These are phyloP conservation scores for Dynastes grantii DNA, from an alignment of 2,888 invertebrate species.

Conservation along the genomic window DNA sequence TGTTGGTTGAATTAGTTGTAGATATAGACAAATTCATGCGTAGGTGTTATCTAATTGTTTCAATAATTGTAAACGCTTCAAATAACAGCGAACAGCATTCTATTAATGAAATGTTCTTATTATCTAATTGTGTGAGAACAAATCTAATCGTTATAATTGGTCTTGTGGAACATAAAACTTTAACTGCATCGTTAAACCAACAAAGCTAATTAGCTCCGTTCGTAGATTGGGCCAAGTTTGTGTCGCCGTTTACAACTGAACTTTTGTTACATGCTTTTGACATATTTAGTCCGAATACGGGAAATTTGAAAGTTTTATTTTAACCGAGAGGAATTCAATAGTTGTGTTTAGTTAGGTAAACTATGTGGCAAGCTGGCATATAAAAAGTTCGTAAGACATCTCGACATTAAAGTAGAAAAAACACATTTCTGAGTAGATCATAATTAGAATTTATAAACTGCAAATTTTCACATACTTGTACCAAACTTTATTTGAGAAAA, in stretches of 20 bases:
- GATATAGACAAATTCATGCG: constrained; percentile 50
- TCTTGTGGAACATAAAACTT: constrained; percentile 25
- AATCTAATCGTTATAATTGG: constrained; percentile 32
- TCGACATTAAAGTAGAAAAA: too few species aligned
- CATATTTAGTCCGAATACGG: too few species aligned
- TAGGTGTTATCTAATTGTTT: constrained; percentile 54
- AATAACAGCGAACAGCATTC: constrained; percentile 31
- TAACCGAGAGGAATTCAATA: too few species aligned
- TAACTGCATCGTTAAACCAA: constrained; percentile 31
- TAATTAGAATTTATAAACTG: too few species aligned
- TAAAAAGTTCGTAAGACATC: not conserved
- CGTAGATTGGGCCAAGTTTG: constrained; percentile 1
- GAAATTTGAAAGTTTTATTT: too few species aligned
- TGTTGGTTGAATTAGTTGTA: constrained; percentile 29
- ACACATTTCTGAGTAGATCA: too few species aligned
- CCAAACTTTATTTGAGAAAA: too few species aligned
- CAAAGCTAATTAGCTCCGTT: constrained; percentile 10
- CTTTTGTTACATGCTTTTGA: too few species aligned
- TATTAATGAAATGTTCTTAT: constrained; percentile 37
- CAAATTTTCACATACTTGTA: too few species aligned
- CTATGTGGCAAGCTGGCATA: not conserved
- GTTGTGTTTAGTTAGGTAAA: too few species aligned
- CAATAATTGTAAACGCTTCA: constrained; percentile 50
- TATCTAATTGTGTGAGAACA: constrained; percentile 50
- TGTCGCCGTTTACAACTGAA: not conserved